phyloP scores from a whole-genome alignment of 2,888 invertebrate species.

The Melieria omissa region DNA sequence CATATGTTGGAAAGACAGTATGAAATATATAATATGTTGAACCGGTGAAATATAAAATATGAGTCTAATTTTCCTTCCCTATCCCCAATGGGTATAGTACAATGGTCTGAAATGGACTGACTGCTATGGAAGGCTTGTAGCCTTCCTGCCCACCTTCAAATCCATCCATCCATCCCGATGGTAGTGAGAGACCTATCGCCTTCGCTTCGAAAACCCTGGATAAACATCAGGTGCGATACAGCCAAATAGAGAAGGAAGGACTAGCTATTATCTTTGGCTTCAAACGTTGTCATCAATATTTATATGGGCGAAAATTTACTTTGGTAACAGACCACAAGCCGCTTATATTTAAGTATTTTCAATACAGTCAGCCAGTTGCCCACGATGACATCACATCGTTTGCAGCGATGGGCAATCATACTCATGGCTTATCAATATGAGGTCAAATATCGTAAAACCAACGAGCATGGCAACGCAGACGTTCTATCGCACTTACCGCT shows the following conservation, averaged over 20 bases:
- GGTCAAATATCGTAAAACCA: constrained; percentile 40
- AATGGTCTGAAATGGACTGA: no score
- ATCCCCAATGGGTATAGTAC: no score
- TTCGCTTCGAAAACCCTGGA: constrained; percentile 18
- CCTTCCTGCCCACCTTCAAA: no score
- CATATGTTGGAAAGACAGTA: no score
- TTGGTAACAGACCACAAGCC: constrained; percentile 39
- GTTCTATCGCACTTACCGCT: constrained; percentile 40
- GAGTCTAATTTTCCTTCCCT: no score
- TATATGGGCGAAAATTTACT: constrained; percentile 39
- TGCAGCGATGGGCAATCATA: constrained; percentile 34
- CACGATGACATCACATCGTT: constrained; percentile 23
- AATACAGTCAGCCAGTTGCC: constrained; percentile 37
- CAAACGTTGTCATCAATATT: constrained; percentile 31
- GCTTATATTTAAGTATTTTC: constrained; percentile 35
- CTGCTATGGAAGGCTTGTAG: no score
- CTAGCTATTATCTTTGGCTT: constrained; percentile 37
- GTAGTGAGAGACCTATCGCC: constrained; percentile 34
- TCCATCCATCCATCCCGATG: constrained; percentile 40
- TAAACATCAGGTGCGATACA: constrained; percentile 32
- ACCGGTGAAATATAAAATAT: no score
- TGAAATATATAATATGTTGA: no score
- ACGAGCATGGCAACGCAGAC: constrained; percentile 42
- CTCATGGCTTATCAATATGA: constrained; percentile 37
- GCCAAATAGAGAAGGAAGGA: constrained; percentile 37